Percentiles rank a stretch among this genome's conserved stretches.
phyloP scores from a whole-genome alignment of 2,797 vertebrate species.

The Sebastes miniatus region DNA sequence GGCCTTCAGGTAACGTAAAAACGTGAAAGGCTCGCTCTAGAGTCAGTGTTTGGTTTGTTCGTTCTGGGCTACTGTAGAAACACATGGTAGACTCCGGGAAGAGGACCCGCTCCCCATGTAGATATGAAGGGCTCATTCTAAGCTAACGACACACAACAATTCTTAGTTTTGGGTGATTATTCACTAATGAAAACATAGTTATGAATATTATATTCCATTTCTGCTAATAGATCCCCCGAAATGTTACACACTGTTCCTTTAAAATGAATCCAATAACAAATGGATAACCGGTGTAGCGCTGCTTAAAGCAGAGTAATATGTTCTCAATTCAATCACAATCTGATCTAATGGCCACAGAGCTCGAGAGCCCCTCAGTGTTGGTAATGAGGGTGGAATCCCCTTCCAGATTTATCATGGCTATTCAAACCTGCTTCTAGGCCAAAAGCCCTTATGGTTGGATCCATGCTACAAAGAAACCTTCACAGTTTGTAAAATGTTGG shows the following conservation, averaged over 20 bases:
- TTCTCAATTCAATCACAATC: background rate
- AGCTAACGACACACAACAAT: no score
- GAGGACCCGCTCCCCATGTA: no score
- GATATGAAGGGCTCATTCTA: no score
- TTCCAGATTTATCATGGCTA: background rate
- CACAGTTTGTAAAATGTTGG: background rate
- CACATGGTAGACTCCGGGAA: no score
- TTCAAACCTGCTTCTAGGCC: background rate
- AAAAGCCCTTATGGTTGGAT: background rate
- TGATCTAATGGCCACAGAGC: background rate
- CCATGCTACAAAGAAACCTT: background rate
- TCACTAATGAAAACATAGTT: accelerated
- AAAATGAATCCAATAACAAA: background rate
- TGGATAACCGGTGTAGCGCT: background rate
- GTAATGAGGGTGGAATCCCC: background rate
- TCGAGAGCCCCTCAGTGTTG: background rate
- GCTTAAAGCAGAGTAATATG: background rate
- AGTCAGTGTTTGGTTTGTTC: no score
- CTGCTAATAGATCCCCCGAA: no score
- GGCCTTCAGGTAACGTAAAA: no score
- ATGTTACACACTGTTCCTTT: no score
- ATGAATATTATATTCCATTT: no score
- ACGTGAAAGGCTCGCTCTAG: no score
- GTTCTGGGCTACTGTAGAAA: no score
- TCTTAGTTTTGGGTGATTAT: no score